phyloP scores from a whole-genome alignment of 2,888 invertebrate genomes.

The Coelopa pilipes region DNA sequence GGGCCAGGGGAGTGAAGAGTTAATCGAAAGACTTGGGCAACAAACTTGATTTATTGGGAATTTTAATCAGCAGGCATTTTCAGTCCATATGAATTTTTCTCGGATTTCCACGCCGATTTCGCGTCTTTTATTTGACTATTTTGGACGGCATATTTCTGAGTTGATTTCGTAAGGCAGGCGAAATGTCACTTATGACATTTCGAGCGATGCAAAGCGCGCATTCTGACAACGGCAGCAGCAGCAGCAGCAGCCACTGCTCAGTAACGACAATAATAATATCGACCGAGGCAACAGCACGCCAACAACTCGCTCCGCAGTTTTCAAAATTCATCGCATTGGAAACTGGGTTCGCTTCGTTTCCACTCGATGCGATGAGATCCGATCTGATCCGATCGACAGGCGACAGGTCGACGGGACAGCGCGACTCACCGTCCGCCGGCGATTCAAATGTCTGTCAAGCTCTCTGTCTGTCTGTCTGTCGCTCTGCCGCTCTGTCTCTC shows the following conservation, averaged over 20 bases:
- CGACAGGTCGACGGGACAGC: background rate
- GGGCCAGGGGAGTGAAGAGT: background rate
- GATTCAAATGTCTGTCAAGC: background rate
- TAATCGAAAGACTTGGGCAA: conserved; percentile 3
- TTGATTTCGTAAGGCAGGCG: background rate
- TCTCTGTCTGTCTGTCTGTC: conserved; percentile 1
- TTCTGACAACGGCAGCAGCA: background rate
- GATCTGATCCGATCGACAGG: background rate
- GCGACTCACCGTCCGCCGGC: background rate
- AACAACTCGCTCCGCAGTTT: too few relatives aligned
- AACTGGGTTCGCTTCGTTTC: too few relatives aligned
- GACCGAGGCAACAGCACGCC: too few relatives aligned
- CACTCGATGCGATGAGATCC: background rate
- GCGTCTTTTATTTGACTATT: background rate
- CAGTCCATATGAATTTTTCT: background rate
- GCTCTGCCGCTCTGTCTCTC: background rate
- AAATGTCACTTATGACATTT: conserved; percentile 20
- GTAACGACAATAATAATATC: too few relatives aligned
- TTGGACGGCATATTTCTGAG: background rate
- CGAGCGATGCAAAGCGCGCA: conserved; percentile 6
- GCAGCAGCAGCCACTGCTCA: background rate
- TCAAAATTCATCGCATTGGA: too few relatives aligned
- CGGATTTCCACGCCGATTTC: background rate
- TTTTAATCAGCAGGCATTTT: background rate
- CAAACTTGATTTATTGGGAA: conserved; percentile 19